Base-by-base conservation (phyloP, 2,797 vertebrate species). In the Diglossa cyanea region DNA sequence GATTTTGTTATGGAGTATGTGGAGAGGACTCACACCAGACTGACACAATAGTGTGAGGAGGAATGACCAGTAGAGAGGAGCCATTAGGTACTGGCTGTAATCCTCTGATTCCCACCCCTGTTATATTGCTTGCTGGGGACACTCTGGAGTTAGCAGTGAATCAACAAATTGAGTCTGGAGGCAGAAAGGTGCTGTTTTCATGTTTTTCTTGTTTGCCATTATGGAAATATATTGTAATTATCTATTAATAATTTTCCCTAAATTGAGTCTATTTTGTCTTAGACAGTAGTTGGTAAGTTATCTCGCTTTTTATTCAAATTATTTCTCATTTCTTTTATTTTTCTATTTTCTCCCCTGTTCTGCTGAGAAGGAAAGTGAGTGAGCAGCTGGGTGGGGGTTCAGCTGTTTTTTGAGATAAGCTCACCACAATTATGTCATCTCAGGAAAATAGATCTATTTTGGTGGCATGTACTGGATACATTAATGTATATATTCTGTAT, bases 61-160 rank as follows among this genome's bases (percentile, higher is more conserved):
- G 23, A 72, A 67, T 23, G 11, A 62, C 23, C 3, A 11, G 17
- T 4, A 28, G 40, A 61, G 17, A 51, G 31, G 54, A 63, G n/a
- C 6, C 0, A 0, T 54, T 62, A 39, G 8, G 18, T 26, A 39
- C 24, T 62, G 24, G 19, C 24, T 3, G 2, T 33, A 75, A 31
- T 11, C 8, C 12, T 62, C 44, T 45, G 47, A 9, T n/a, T 86
- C 25, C 14, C 30, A 42, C 17, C 9, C 2, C 21, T 25, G 16
- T 17, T 33, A 1, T 9, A 7, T 18, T 75, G 23, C n/a, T 65
- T 71, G 8, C 9, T 24, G 8, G 20, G 10, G 21, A 14, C 21
- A 23, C 58, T 25, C 9, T 68, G 40, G 9, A 73, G 28, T 8
- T 51, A n/a, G 2, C 21, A 65, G 5, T 16, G 23, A 51, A 77